Percentiles rank a stretch among this genome's conserved stretches.
Conservation (phyloP, 2,113 vertebrate species). For the Odocoileus virginianus region DNA sequence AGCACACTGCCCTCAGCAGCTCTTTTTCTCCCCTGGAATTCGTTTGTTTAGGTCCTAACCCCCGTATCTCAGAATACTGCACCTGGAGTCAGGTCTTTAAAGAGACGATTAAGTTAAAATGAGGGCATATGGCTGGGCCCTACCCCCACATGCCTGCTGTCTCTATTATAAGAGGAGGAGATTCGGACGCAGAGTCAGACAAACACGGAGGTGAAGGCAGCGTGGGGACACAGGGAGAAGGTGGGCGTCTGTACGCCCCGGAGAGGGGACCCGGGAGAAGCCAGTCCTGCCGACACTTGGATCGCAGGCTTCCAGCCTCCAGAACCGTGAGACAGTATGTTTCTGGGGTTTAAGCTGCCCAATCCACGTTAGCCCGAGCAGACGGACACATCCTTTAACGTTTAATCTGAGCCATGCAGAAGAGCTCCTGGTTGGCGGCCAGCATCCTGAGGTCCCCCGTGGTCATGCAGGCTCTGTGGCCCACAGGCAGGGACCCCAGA, state of each 20-base stretch:
- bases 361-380: background rate
- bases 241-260: accelerated
- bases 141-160: background rate
- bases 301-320: background rate
- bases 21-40: background rate
- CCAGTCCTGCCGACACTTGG: background rate
- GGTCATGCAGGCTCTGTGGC: background rate
- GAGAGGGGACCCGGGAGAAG: background rate
- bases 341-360: background rate
- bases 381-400: background rate
- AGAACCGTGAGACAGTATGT: background rate
- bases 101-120: background rate
- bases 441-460: accelerated
- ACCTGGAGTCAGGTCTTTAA: background rate
- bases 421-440: background rate
- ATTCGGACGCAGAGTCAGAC: background rate
- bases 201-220: background rate
- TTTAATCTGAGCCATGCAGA: background rate
- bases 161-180: background rate
- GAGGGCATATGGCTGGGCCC: too few relatives aligned
- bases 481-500: background rate
- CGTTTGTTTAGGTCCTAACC: background rate
- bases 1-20: background rate
- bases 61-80: background rate
- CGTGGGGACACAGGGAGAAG: background rate